Percentiles rank a stretch among this genome's conserved stretches.
Evolutionary conservation across 2,888 invertebrate genomes (phyloP).

Genomic region (Strigamia transsilvanica): DNA sequence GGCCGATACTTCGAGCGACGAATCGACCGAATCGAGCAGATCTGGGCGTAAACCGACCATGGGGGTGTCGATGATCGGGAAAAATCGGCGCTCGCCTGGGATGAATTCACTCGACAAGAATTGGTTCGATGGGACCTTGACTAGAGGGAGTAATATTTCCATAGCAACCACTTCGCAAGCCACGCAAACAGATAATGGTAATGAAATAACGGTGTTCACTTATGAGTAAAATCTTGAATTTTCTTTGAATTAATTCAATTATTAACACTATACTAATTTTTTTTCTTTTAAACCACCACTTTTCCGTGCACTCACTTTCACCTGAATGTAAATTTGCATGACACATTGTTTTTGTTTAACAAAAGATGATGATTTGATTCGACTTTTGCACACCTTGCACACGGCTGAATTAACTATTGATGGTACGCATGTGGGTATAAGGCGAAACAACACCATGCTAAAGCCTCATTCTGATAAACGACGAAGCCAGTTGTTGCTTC

Average conservation of each 20-base stretch:
- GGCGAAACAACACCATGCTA: conserved; percentile 46
- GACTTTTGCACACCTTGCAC: conserved; percentile 45
- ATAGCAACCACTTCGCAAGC: conserved; percentile 52
- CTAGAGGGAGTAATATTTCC: background rate
- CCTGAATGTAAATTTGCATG: conserved; percentile 2
- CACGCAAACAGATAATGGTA: conserved; percentile 56
- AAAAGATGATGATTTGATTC: conserved; percentile 54
- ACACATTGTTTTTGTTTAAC: background rate
- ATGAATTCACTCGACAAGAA: conserved; percentile 33
- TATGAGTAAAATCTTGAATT: too few relatives aligned
- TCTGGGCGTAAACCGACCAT: conserved; percentile 61
- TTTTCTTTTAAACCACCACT: background rate
- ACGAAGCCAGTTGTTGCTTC: conserved; percentile 50
- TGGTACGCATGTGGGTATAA: conserved; percentile 51
- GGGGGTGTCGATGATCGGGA: conserved; percentile 64
- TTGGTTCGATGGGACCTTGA: background rate
- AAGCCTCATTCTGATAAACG: conserved; percentile 52
- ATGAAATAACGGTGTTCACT: background rate
- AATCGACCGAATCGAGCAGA: conserved; percentile 50
- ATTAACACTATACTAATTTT: conserved; percentile 11
- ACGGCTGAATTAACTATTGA: conserved; percentile 54
- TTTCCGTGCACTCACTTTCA: background rate
- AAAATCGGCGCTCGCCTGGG: conserved; percentile 60
- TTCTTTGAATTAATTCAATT: background rate
- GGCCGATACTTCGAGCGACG: background rate